Conservation (phyloP, 2,113 vertebrate genomes). For the Actenoides lindsayi region DNA sequence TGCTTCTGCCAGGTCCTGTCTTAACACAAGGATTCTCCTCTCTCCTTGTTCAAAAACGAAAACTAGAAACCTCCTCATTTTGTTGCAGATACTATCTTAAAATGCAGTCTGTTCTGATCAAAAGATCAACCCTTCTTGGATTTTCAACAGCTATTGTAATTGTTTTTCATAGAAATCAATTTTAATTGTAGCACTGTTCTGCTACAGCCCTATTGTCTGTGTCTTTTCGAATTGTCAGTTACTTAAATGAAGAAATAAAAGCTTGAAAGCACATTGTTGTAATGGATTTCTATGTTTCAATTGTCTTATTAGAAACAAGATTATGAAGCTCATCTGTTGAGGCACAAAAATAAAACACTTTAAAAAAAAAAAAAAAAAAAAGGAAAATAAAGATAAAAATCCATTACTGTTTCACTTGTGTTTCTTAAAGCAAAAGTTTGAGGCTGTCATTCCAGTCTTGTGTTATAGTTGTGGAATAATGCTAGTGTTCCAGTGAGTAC, state of each 20-base stretch:
- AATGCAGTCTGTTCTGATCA: slow-evolving; percentile 45
- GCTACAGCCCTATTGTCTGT: slow-evolving; percentile 76
- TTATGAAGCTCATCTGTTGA: slow-evolving; percentile 72
- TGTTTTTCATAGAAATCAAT: slow-evolving; percentile 62
- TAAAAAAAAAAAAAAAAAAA: slow-evolving; percentile 11
- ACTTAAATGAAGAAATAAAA: slow-evolving; percentile 72
- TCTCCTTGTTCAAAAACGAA: slow-evolving; percentile 23
- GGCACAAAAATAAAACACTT: slow-evolving; percentile 70
- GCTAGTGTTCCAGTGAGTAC: not conserved
- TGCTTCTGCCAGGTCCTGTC: slow-evolving; percentile 9
- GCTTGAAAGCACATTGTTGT: slow-evolving; percentile 72
- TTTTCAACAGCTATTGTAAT: slow-evolving; percentile 66
- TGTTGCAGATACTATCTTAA: slow-evolving; percentile 46
- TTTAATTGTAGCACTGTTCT: slow-evolving; percentile 75
- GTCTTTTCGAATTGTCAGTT: slow-evolving; percentile 74
- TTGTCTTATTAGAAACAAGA: slow-evolving; percentile 73
- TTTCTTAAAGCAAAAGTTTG: not conserved
- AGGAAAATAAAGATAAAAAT: not conserved
- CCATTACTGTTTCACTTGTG: not conserved
- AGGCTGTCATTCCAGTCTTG: not conserved
- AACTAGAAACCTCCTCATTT: slow-evolving; percentile 30
- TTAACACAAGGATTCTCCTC: slow-evolving; percentile 8
- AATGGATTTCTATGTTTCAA: slow-evolving; percentile 76
- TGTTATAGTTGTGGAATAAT: not conserved
- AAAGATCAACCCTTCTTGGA: slow-evolving; percentile 40